Evolutionary conservation across 2,797 vertebrate species (phyloP), one percentile per base, ranked within the genome.

Genomic region (Falco biarmicus): DNA sequence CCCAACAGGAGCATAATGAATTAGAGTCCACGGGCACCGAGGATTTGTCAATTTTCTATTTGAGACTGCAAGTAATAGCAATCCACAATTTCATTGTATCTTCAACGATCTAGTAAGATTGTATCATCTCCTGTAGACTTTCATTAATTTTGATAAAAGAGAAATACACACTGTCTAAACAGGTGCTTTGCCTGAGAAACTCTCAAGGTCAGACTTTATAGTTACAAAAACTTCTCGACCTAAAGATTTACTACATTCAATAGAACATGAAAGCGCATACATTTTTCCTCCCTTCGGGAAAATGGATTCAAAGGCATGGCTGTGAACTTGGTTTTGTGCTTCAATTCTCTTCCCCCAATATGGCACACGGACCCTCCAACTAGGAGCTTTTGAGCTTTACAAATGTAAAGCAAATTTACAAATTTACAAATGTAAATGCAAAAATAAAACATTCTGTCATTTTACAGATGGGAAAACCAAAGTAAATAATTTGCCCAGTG

Each of bases 131-230:
- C 91, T 31, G 17, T 3, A 82, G 84, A 24, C 69, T 50, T 45
- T n/a, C 91, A 96, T 95, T 95, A 91, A 91, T 95, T 95, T 25
- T 94, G 83, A 91, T 95, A 53, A 94, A 92, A 86, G 68, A 50
- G 73, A 81, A 86, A 80, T 8, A 39, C 2, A n/a, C n/a, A 9
- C 73, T 34, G 54, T 26, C 64, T 80, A 13, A 79, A 80, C 68
- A 89, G 65, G 56, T 39, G 41, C 50, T 83, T 43, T 45, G 75
- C 87, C 71, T 25, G 50, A 81, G 79, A 83, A 85, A 77, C 64
- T 75, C 83, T 95, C 87, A 93, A 93, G 90, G 95, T 94, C 87
- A 91, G 28, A 64, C 56, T 24, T 53, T 25, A 34, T 1, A 37
- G 29, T 56, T 29, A 26, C 3, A 65, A 34, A 41, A 81, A 25